Evolutionary conservation across 2,113 vertebrate genomes (phyloP).

Genomic region (Mastomys natalensis): DNA sequence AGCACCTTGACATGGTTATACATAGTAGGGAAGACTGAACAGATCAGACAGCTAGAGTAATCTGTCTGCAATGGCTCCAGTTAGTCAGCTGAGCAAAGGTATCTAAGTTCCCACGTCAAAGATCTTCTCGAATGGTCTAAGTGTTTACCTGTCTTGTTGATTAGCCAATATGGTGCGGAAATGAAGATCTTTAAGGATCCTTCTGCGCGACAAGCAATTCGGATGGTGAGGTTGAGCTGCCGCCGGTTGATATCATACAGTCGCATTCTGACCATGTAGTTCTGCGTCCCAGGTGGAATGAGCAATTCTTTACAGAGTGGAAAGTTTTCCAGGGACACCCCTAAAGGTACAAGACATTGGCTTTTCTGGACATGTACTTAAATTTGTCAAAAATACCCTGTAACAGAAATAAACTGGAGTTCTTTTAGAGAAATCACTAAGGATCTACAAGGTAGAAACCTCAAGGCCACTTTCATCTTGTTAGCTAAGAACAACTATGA

Average conservation of each 20-base stretch:
- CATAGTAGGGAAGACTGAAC: not conserved
- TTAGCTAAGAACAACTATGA: not conserved
- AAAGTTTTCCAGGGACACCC: conserved; percentile 95
- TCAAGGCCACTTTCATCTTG: not conserved
- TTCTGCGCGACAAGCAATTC: conserved; percentile 94
- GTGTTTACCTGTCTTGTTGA: conserved; percentile 95
- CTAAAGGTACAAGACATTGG: conserved; percentile 77
- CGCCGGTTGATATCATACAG: conserved; percentile 93
- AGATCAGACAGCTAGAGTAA: conserved; percentile 25
- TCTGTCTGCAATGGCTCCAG: conserved; percentile 58
- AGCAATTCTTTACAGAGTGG: conserved; percentile 95
- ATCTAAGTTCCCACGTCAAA: not conserved
- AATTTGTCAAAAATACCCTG: not conserved
- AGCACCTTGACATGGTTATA: not conserved
- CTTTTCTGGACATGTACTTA: conserved; percentile 22
- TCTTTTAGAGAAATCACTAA: not conserved
- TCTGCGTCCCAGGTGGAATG: conserved; percentile 97
- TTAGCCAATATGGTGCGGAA: conserved; percentile 96
- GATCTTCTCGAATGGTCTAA: not conserved
- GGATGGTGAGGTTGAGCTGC: conserved; percentile 94
- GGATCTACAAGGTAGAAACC: not conserved
- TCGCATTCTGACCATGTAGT: conserved; percentile 97
- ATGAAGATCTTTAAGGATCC: conserved; percentile 96
- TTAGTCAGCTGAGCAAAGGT: conserved; percentile 11
- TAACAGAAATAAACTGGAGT: not conserved